Base-by-base conservation (phyloP, 2,797 vertebrate species). In the Melopsittacus undulatus region DNA sequence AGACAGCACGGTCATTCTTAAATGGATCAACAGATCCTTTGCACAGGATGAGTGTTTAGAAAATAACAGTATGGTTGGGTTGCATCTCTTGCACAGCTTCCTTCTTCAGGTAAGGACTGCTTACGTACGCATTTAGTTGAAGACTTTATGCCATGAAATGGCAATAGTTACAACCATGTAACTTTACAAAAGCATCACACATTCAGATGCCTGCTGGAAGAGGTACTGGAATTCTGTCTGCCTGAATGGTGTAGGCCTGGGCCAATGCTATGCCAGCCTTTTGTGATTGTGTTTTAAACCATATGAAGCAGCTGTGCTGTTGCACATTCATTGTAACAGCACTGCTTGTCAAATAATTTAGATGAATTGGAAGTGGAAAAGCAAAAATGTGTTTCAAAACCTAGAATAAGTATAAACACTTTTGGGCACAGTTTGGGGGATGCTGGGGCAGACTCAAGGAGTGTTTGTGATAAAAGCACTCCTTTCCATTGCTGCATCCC, bases 311-410 rank as follows among this genome's bases (percentile, higher is more conserved):
- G 78, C 59, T 93, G 70, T 66, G 46, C 46, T 76, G 20, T 87
- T 76, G 19, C 5, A 12, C 0, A 1, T 54, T 84, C 30, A 19
- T 69, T 89, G 4, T 61, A 74, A 56, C 38, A 72, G 51, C 57
- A 42, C 40, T 92, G 18, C 61, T 77, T 87, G 83, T 90, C 86
- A 89, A 95, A 89, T 73, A 81, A 4, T 78, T 87, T 16, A 85
- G 45, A 68, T 7, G 0, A 87, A 89, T 72, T 77, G 36, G 64
- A 81, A 51, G 32, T 23, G 46, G 40, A 72, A 79, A 84, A 42
- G 23, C 24, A 80, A 80, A 90, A 89, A 80, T 10, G 12, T 59
- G 40, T 92, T 92, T 89, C 32, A 79, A 85, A 82, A 61, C 16
- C 10, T 63, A 48, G 26, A 79, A 32, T 43, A 61, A 49, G 9